Evolutionary conservation across 2,888 invertebrate species (phyloP), one percentile per base, ranked within the genome.

Genomic region (Chalcosyrphus nemorum): DNA sequence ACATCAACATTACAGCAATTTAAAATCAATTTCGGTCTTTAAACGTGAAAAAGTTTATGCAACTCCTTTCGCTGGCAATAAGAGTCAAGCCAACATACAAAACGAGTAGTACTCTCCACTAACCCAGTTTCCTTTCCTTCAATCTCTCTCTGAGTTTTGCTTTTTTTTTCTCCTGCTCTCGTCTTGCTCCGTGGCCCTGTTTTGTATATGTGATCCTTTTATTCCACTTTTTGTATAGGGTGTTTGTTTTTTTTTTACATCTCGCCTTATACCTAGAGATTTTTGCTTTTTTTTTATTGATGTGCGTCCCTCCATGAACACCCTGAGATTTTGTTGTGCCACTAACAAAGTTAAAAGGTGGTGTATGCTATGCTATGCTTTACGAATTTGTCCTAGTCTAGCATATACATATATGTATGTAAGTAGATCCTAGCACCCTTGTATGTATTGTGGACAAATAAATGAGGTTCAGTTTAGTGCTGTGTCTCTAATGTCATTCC

Each of bases 1-100:
- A 32, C 52, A 65, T 74, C 59, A 66, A 74, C 80, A 84, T 84
- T 84, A 80, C 80, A 80, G 80, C 84, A 84, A 84, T 80, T 84
- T 84, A 84, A 84, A 84, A 84, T 84, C 84, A 84, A 84, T 84
- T 84, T 84, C 54, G 75, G 84, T 80, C 84, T 84, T 84, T 84
- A 84, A 84, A 74, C 74, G 80, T 84, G 84, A 45, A 43, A 75
- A 80, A 65, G 80, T 84, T 80, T 80, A 84, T 84, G 74, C 84
- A 80, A 80, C 80, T 84, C 70, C 74, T 78, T 80, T 57, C 27
- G 63, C 52, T 74, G 47, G 74, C 72, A 66, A 70, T 84, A 80
- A 68, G 80, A 65, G 61, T 68, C 50, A 72, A 38, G 61, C 74
- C 45, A 66, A 50, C 68, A 68, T 32, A 66, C 19, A 56, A n/a